Evolutionary conservation across 2,888 invertebrate genomes (phyloP).

Genomic region (Hetaerina titia): DNA sequence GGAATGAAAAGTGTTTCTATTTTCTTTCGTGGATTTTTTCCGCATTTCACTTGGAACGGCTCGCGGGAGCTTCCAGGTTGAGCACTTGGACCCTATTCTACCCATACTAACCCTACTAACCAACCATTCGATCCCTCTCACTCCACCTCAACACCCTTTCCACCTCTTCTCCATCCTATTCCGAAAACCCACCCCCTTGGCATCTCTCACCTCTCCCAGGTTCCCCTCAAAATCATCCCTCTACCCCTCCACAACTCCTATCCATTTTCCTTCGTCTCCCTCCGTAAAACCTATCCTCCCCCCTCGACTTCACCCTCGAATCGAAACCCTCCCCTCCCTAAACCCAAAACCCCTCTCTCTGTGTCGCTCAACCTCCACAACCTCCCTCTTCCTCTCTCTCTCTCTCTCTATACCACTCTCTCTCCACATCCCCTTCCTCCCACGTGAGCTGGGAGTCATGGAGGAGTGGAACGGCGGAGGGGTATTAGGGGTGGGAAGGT

Average conservation of each 20-base stretch:
- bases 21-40: not conserved
- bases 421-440: constrained; percentile 28
- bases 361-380: constrained; percentile 38
- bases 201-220: not conserved
- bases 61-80: not conserved
- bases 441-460: constrained; percentile 52
- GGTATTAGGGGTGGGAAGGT: not conserved
- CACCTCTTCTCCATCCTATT: too few species aligned
- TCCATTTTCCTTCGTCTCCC: constrained; percentile 9
- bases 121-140: not conserved
- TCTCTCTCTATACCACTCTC: not conserved
- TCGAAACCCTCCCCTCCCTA: not conserved
- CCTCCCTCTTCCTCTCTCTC: constrained; percentile 5
- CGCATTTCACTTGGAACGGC: not conserved
- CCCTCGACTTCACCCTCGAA: not conserved
- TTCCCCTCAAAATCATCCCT: not conserved
- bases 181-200: not conserved
- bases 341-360: constrained; percentile 29
- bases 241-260: not conserved
- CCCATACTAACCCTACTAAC: not conserved
- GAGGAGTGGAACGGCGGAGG: not conserved
- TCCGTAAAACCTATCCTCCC: not conserved
- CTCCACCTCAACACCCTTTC: too few species aligned
- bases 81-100: not conserved
- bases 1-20: not conserved